These are phyloP conservation scores for Onthophagus taurus DNA, from an alignment of 1,140 invertebrate genomes.

Conservation along the genomic window DNA sequence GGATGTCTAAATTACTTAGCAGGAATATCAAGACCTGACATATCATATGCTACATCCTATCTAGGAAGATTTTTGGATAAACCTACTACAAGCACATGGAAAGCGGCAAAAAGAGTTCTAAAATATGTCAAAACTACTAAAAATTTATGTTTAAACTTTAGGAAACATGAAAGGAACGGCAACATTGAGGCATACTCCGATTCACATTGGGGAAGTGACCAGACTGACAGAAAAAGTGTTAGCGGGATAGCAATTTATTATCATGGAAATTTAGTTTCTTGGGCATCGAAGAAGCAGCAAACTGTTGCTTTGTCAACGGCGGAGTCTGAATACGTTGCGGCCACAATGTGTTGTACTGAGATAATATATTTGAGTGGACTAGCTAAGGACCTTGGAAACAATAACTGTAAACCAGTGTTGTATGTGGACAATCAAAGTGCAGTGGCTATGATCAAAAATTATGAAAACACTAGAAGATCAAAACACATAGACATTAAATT, in stretches of 20 bases:
- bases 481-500: constrained; percentile 11
- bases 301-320: constrained; percentile 6
- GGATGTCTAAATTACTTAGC: constrained; percentile 8
- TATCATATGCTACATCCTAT: constrained; percentile 2
- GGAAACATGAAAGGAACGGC: not conserved
- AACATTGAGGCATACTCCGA: constrained; percentile 3
- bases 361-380: constrained; percentile 1
- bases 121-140: constrained; percentile 10
- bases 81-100: not conserved
- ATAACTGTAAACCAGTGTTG: not conserved
- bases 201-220: constrained; percentile 5
- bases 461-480: constrained; percentile 5
- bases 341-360: constrained; percentile 5
- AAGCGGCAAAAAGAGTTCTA: constrained; percentile 3
- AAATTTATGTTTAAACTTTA: constrained; percentile 5
- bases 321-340: constrained; percentile 7
- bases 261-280: constrained; percentile 4
- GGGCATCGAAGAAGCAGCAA: constrained; percentile 6
- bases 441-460: constrained; percentile 9
- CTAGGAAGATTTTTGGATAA: constrained; percentile 7
- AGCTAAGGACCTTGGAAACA: not conserved
- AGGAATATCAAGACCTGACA: constrained; percentile 5
- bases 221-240: not conserved
- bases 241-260: not conserved
- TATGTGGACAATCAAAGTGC: constrained; percentile 6